Conservation (phyloP, 2,797 vertebrate genomes). For the Crax fasciolata region DNA sequence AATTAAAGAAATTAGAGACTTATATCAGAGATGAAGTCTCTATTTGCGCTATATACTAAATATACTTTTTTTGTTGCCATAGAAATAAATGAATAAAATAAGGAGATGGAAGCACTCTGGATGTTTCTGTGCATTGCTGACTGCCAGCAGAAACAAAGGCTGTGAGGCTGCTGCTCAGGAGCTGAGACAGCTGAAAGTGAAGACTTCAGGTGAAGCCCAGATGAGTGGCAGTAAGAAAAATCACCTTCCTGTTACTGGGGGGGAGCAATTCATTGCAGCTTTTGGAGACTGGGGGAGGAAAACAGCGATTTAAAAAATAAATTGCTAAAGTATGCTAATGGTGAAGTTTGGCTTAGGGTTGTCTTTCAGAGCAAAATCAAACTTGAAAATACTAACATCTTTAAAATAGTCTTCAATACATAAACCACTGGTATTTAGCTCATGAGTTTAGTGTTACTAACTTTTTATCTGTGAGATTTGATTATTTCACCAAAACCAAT, state of each 20-base stretch:
- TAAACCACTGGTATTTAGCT: neutral
- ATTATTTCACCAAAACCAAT: neutral
- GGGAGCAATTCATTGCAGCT: neutral
- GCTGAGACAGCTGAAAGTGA: neutral
- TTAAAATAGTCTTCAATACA: neutral
- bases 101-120: neutral
- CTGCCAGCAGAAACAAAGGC: neutral
- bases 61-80: neutral
- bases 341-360: neutral
- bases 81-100: constrained; percentile 12
- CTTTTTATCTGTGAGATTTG: neutral
- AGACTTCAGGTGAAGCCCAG: neutral
- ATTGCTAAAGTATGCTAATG: neutral
- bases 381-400: neutral
- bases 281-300: neutral
- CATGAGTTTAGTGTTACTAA: neutral
- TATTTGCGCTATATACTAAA: neutral
- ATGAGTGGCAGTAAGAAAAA: neutral
- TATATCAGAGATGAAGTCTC: neutral
- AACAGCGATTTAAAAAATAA: neutral
- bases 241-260: neutral
- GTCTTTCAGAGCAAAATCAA: neutral
- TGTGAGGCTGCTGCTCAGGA: neutral
- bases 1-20: neutral
- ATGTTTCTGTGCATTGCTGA: neutral